A percentile compares a stretch with the other conserved stretches of the same genome.
These are phyloP conservation scores for Scarus forsteni DNA, from an alignment of 2,797 vertebrate genomes.

Conservation along the genomic window DNA sequence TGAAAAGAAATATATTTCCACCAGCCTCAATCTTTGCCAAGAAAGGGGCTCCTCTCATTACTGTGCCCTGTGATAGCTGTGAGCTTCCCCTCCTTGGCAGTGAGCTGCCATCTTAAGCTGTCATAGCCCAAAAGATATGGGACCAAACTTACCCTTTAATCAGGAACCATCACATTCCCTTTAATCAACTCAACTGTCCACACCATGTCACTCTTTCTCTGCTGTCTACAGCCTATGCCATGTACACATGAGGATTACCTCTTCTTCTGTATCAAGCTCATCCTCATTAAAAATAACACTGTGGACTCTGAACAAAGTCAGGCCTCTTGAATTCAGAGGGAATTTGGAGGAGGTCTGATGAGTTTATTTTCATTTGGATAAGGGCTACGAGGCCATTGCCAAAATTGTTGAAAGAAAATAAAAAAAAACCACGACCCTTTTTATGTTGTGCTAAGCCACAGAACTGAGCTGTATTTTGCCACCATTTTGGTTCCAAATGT, in stretches of 20 bases:
- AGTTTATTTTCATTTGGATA: conserved; percentile 28
- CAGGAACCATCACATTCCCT: conserved; percentile 73
- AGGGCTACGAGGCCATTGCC: not conserved
- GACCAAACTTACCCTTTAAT: conserved; percentile 80
- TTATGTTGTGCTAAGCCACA: not conserved
- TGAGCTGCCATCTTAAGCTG: conserved; percentile 81
- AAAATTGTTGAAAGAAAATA: conserved; percentile 6
- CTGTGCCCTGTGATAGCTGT: conserved; percentile 63
- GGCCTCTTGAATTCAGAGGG: conserved; percentile 20
- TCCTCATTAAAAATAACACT: conserved; percentile 69
- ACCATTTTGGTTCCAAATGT: conserved; percentile 11
- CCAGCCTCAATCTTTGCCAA: conserved; percentile 60
- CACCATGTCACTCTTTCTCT: conserved; percentile 61
- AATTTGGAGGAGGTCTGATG: conserved; percentile 30
- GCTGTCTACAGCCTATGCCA: conserved; percentile 39
- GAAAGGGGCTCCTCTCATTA: conserved; percentile 74
- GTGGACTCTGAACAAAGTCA: conserved; percentile 34
- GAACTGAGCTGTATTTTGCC: not conserved
- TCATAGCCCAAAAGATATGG: conserved; percentile 78
- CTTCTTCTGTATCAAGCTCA: conserved; percentile 32
- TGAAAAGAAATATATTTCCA: conserved; percentile 67
- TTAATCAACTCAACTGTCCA: conserved; percentile 78
- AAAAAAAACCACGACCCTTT: not conserved
- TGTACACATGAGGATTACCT: conserved; percentile 69
- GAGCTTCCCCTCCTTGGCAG: conserved; percentile 63